phyloP scores from a whole-genome alignment of 2,888 invertebrate genomes.

The Adineta ricciae region DNA sequence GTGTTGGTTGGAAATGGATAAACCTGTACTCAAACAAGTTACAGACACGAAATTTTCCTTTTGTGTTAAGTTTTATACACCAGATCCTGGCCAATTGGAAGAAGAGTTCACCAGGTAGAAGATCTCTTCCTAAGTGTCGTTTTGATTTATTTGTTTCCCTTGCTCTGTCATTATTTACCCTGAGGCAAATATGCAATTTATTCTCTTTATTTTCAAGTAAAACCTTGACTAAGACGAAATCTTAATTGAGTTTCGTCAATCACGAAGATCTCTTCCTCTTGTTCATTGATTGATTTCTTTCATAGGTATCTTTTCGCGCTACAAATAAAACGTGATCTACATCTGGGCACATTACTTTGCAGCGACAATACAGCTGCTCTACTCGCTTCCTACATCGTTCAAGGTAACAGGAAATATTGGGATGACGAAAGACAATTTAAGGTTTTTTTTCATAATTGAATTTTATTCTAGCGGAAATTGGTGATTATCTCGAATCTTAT shows the following conservation, averaged over 20 bases:
- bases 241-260: not conserved
- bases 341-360: constrained; percentile 81
- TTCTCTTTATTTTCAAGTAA: not conserved
- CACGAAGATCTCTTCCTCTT: not conserved
- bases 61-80: constrained; percentile 97
- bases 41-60: constrained; percentile 55
- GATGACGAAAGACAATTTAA: not conserved
- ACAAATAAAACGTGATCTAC: constrained; percentile 90
- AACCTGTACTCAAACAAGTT: constrained; percentile 35
- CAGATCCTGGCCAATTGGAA: constrained; percentile 89
- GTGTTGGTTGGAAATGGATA: constrained; percentile 34
- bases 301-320: constrained; percentile 78
- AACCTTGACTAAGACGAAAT: not conserved
- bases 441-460: not conserved
- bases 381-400: constrained; percentile 94
- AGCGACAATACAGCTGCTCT: constrained; percentile 96
- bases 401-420: constrained; percentile 54
- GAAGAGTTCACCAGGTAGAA: constrained; percentile 78
- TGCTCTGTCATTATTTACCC: not conserved
- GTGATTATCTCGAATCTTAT: constrained; percentile 27
- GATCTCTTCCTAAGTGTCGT: not conserved
- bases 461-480: constrained; percentile 29
- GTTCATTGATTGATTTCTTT: not conserved
- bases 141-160: not conserved
- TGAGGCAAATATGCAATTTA: not conserved